phyloP scores from a whole-genome alignment of 2,797 vertebrate species.

The Myotis vivesi region DNA sequence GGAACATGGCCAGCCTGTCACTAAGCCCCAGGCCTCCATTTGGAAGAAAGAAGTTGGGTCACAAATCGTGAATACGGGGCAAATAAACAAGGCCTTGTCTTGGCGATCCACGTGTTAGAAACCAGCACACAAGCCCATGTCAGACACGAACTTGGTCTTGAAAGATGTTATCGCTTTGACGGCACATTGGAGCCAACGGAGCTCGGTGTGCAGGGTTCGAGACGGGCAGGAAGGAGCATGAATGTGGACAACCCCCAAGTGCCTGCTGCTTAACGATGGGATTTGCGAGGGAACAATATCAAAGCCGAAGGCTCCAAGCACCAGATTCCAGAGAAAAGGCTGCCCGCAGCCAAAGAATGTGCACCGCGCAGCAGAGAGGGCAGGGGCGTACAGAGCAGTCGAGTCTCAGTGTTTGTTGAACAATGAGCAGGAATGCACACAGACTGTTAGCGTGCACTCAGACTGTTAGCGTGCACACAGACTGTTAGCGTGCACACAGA shows the following conservation, averaged over 20 bases:
- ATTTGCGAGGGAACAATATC: constrained; percentile 29
- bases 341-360: constrained; percentile 19
- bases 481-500: no score
- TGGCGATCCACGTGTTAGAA: background rate
- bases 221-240: constrained; percentile 35
- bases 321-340: constrained; percentile 43
- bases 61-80: background rate
- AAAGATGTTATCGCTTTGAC: background rate
- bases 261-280: background rate
- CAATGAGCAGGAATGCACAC: background rate
- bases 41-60: background rate
- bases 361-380: background rate
- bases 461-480: no score
- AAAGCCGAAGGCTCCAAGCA: constrained; percentile 42
- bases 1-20: background rate
- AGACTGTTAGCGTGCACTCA: no score
- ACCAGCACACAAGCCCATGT: background rate
- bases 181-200: background rate
- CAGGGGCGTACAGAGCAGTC: background rate
- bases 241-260: background rate
- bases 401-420: background rate
- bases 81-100: constrained; percentile 10
- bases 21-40: background rate
- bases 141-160: background rate
- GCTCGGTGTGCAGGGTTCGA: background rate